Percentiles rank a stretch among this genome's conserved stretches.
Evolutionary conservation across 1,140 invertebrate genomes (phyloP).

Genomic region (Aphelenchoides avenae): DNA sequence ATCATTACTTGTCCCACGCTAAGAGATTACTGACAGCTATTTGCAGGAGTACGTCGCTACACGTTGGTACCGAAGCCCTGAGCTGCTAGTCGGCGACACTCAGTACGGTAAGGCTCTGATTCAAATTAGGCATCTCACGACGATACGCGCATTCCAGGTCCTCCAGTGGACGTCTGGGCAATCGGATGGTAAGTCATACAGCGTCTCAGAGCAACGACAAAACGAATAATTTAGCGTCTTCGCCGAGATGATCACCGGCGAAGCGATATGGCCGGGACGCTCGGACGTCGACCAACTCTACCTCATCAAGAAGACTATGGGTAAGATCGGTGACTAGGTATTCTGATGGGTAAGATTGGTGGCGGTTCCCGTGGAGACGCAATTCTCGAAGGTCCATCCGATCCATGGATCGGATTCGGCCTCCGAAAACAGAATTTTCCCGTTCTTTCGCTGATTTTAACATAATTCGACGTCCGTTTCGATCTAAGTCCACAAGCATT

Average conservation of each 20-base stretch:
- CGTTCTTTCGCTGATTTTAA: background rate
- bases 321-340: conserved; percentile 54
- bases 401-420: too few relatives aligned
- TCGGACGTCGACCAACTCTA: conserved; percentile 97
- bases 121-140: too few relatives aligned
- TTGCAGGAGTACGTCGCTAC: conserved; percentile 98
- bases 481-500: conserved; percentile 4
- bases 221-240: conserved; percentile 77
- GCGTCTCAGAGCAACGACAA: conserved; percentile 61
- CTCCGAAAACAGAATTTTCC: background rate
- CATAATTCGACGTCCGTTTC: background rate
- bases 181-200: conserved; percentile 54
- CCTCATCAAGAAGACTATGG: conserved; percentile 79
- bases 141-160: too few relatives aligned
- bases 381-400: too few relatives aligned
- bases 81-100: conserved; percentile 91
- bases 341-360: background rate
- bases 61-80: conserved; percentile 89
- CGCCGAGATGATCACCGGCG: conserved; percentile 88
- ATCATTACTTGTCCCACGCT: too few relatives aligned
- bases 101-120: too few relatives aligned
- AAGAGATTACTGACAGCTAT: too few relatives aligned
- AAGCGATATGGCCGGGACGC: conserved; percentile 74
- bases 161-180: conserved; percentile 95
- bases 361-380: too few relatives aligned